Evolutionary conservation across 2,113 vertebrate species (phyloP).

Genomic region (Perca flavescens): DNA sequence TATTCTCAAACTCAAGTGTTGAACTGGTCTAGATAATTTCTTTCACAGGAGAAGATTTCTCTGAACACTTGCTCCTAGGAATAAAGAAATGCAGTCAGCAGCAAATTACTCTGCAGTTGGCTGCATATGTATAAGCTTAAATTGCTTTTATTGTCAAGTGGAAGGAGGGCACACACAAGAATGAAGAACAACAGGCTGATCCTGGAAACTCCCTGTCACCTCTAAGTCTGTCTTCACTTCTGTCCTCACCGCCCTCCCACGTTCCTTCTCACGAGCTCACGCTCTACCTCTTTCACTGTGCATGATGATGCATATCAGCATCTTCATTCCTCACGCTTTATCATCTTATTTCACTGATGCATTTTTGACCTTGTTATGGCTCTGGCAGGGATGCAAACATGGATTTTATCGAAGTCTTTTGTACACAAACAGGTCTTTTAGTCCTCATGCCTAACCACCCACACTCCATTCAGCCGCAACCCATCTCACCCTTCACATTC

Average conservation of each 20-base stretch:
- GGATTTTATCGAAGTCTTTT: not conserved
- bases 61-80: slow-evolving; percentile 23
- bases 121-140: slow-evolving; percentile 24
- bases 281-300: not conserved
- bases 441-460: not conserved
- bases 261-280: not conserved
- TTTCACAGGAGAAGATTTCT: slow-evolving; percentile 28
- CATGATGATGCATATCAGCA: not conserved
- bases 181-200: slow-evolving; percentile 55
- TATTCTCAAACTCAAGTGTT: slow-evolving; percentile 21
- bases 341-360: not conserved
- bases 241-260: not conserved
- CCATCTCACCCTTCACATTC: slow-evolving; percentile 23
- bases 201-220: slow-evolving; percentile 17
- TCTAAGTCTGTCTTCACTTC: not conserved
- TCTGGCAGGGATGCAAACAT: not conserved
- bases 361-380: not conserved
- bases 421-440: not conserved
- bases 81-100: slow-evolving; percentile 33
- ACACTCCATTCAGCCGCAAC: not conserved
- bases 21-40: slow-evolving; percentile 29
- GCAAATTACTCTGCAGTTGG: slow-evolving; percentile 28
- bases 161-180: slow-evolving; percentile 39
- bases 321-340: not conserved
- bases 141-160: slow-evolving; percentile 40